Evolutionary conservation across 1,140 invertebrate species (phyloP).

Genomic region (Ceratitis capitata): DNA sequence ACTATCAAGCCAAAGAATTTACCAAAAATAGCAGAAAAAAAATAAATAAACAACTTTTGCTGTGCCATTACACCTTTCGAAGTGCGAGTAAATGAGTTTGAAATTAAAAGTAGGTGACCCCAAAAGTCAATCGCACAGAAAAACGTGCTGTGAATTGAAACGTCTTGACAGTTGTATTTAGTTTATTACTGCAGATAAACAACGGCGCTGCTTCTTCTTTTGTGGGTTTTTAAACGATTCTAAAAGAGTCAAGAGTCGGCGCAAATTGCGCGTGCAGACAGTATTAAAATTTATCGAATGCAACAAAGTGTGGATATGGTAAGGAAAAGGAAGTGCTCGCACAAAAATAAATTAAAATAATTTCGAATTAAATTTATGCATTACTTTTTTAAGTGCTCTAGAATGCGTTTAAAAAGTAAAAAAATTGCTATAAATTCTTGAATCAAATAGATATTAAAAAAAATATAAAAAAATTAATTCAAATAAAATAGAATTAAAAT

Average conservation of each 20-base stretch:
- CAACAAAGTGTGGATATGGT: too few relatives aligned
- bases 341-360: too few relatives aligned
- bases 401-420: neutral
- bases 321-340: neutral
- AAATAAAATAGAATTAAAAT: neutral
- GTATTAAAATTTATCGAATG: neutral
- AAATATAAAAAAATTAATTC: neutral
- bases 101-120: constrained; percentile 35
- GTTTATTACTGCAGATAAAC: constrained; percentile 17
- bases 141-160: constrained; percentile 19
- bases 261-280: neutral
- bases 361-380: neutral
- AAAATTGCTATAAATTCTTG: neutral
- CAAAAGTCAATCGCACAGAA: neutral
- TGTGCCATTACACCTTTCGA: neutral
- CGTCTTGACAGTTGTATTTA: constrained; percentile 5
- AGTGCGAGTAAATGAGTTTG: neutral
- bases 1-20: neutral
- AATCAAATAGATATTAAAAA: neutral
- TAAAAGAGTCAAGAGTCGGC: neutral
- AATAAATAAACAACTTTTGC: neutral
- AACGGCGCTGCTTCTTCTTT: too few relatives aligned
- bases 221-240: neutral
- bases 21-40: neutral
- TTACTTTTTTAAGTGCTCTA: neutral